Base-by-base conservation (phyloP, 2,888 invertebrate species). In the Heliconius aoede region DNA sequence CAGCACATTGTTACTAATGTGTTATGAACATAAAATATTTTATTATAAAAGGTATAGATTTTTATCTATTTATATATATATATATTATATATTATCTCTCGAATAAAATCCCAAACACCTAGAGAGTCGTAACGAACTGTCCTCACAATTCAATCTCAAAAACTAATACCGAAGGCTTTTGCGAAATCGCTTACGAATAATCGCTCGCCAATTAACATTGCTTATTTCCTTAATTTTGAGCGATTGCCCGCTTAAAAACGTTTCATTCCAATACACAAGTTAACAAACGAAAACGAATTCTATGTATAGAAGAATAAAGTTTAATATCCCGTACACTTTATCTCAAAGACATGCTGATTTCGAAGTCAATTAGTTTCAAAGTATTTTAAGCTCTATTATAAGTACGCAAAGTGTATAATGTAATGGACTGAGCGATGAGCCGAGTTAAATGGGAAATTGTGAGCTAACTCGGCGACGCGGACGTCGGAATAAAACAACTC, bases 401-500 rank as follows among this genome's bases (percentile, higher is more conserved):
- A 26, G 28, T 46, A 21, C 3, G 71, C 85, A 89, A 80, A 85
- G 87, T 83, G 75, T 76, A 79, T 74, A 85, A 83, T 88, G 67
- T 83, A 68, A 62, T 82, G 84, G 60, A 74, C 72, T 77, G 74
- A 60, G 78, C 86, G 87, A 88, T 89, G 89, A 89, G 89, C 84
- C 84, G 87, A 86, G 87, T 86, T 91, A 90, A 91, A 90, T 92
- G 91, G 93, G 93, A 93, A 94, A 93, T 94, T 91, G 93, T 91
- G 86, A 85, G 88, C 91, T 91, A 92, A 93, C 91, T 91, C 90
- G 86, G 85, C 88, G 89, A 87, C 46, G 46, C 46, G 46, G 46
- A 46, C 90, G 89, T 82, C 85, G 89, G 89, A 92, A 92, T 93
- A 93, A 93, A 94, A 94, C 94, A 94, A 94, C 93, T 91, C 93